A percentile compares a stretch with the other conserved stretches of the same genome.
These are phyloP conservation scores for Drosophila bifasciata DNA, from an alignment of 1,140 invertebrate species.

Conservation along the genomic window DNA sequence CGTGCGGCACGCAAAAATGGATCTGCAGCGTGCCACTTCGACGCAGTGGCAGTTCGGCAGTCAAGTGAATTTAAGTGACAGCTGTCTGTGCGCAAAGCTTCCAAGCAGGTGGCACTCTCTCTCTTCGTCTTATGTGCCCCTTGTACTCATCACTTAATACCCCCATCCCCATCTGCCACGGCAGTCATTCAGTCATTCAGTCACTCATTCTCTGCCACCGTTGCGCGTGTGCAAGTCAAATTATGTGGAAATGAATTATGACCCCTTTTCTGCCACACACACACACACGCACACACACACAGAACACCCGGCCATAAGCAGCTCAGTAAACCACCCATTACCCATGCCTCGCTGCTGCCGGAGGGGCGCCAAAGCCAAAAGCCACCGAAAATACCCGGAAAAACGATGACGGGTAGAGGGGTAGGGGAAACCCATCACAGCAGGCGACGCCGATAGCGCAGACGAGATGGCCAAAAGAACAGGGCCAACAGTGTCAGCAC, in stretches of 20 bases:
- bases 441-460: conserved; percentile 25
- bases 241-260: conserved; percentile 78
- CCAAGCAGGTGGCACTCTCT: neutral
- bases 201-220: conserved; percentile 12
- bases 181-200: neutral
- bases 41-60: conserved; percentile 44
- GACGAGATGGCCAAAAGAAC: neutral
- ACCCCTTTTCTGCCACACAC: conserved; percentile 21
- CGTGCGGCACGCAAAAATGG: no score
- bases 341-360: neutral
- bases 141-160: neutral
- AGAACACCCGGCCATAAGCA: no score
- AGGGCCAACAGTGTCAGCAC: conserved; percentile 9
- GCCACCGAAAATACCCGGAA: conserved; percentile 41
- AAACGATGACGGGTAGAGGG: conserved; percentile 30
- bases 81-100: conserved; percentile 55
- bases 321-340: conserved; percentile 1
- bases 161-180: neutral
- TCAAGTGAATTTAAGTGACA: conserved; percentile 71
- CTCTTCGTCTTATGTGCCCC: no score
- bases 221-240: conserved; percentile 72
- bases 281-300: no score
- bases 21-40: conserved; percentile 39
- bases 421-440: conserved; percentile 44
- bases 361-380: conserved; percentile 2